Base-by-base conservation (phyloP, 2,797 vertebrate genomes). In the Liparis tanakae region DNA sequence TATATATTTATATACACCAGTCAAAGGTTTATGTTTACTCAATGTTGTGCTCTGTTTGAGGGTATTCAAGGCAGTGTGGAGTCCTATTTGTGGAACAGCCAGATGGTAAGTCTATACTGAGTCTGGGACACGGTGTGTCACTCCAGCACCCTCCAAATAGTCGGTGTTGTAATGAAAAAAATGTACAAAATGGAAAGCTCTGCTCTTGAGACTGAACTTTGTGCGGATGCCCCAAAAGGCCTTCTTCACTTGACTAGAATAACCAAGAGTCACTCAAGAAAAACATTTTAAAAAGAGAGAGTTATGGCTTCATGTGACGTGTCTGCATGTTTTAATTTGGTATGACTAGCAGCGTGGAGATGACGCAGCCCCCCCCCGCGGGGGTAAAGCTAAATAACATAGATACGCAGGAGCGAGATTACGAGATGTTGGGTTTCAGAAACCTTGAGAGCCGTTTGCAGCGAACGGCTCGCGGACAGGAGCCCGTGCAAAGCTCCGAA, bases 81-180 rank as follows among this genome's bases (percentile, higher is more conserved):
- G 67, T 73, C 66, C 89, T 92, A 91, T 92, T 93, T 91, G 75
- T 91, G 87, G 91, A 85, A 57, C 67, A 56, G 67, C 71, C 91
- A 88, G 83, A 90, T 89, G 86, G 88, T 87, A 86, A 88, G 87
- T 73, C 84, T 87, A 92, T 81, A 87, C 87, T 17, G 25, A 72
- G 81, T 72, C 75, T 80, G 64, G 86, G 74, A 89, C 80, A 75
- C 5, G 0, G 56, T 67, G 77, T 88, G 77, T 85, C 71, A 76
- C 59, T 81, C 48, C 36, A 0, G 4, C 55, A 58, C 62, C 60
- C 79, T 56, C 61, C 43, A 85, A 89, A 86, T 82, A 82, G 80
- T 76, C 59, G 46, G 68, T 78, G 81, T 66, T 68, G 68, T 82
- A 74, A 81, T 78, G n/a, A 46, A 74, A 76, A 74, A 72, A 57